Evolutionary conservation across 2,113 vertebrate genomes (phyloP), one percentile per base, ranked within the genome.

Genomic region (Barbus barbus): DNA sequence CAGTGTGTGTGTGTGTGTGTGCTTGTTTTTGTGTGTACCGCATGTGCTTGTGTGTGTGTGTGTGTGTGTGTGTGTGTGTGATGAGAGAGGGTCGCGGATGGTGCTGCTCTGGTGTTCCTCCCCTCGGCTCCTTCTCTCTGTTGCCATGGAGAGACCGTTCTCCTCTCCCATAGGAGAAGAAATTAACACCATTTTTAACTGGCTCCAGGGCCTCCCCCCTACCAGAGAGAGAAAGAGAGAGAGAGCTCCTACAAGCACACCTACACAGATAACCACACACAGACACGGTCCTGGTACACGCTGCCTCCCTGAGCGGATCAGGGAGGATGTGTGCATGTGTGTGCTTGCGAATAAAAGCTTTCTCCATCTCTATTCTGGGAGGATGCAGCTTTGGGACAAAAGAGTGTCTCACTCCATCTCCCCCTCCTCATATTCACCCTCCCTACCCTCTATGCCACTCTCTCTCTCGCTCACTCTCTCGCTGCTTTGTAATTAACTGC

Each of bases 121-220:
- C 92, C 93, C 93, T 93, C 92, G 90, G 93, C 93, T 93, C 93
- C 93, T 93, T 93, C 91, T 93, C 93, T 93, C 94, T 93, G 94
- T 95, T 95, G 94, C 93, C 94, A 94, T 94, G 93, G 94, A 94
- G 94, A 94, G 92, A 91, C 91, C 85, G 90, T 92, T 94, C 93
- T 93, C 93, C 93, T 93, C 93, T 94, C 94, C 94, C 94, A 95
- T 94, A 95, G 94, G 94, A 94, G 90, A 90, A 93, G 92, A 94
- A 94, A 95, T 95, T 95, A 95, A 95, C 93, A 95, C 94, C 92
- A 94, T 94, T 95, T 95, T 94, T 94, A 94, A 94, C 93, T 93
- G 93, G 93, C 94, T 93, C 84, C 90, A 92, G 93, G 94, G 92
- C 92, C 93, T 93, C 92, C 93, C 93, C 93, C 93, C 92, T 91